Conservation (phyloP, 2,888 invertebrate species). For the Orthonevra nobilis region DNA sequence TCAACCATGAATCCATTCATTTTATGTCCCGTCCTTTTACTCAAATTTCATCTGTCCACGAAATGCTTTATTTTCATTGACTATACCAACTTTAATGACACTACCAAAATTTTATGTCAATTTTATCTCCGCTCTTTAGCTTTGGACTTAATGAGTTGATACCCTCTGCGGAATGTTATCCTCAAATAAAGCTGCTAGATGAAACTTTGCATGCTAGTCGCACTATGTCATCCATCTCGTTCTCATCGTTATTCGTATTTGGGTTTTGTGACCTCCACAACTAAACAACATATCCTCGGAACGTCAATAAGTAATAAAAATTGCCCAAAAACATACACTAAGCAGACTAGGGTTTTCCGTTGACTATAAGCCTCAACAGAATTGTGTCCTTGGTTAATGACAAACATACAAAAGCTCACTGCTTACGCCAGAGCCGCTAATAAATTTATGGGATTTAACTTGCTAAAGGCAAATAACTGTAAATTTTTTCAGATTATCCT, state of each 20-base stretch:
- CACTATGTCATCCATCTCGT: background rate
- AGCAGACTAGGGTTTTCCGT: background rate
- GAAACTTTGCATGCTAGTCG: background rate
- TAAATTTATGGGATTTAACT: slow-evolving; percentile 17
- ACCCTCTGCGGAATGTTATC: background rate
- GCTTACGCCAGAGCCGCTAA: slow-evolving; percentile 5
- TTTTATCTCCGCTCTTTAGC: slow-evolving; percentile 18
- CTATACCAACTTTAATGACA: slow-evolving; percentile 5
- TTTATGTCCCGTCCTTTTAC: background rate
- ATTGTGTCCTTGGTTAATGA: background rate
- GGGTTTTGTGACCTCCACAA: background rate
- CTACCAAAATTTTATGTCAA: slow-evolving; percentile 6
- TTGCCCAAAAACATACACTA: slow-evolving; percentile 9
- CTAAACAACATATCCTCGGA: slow-evolving; percentile 14
- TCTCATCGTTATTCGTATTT: background rate
- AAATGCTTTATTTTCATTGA: background rate
- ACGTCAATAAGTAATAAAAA: slow-evolving; percentile 17
- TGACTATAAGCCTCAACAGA: background rate
- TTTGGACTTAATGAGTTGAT: background rate
- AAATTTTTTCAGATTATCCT: slow-evolving; percentile 37
- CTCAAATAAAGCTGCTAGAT: background rate
- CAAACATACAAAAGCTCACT: background rate
- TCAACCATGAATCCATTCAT: background rate
- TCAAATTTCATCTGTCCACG: background rate
- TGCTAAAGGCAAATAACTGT: slow-evolving; percentile 20